A percentile compares a stretch with the other conserved stretches of the same genome.
Conservation (phyloP, 2,113 vertebrate genomes). For the Cyanoliseus patagonus region DNA sequence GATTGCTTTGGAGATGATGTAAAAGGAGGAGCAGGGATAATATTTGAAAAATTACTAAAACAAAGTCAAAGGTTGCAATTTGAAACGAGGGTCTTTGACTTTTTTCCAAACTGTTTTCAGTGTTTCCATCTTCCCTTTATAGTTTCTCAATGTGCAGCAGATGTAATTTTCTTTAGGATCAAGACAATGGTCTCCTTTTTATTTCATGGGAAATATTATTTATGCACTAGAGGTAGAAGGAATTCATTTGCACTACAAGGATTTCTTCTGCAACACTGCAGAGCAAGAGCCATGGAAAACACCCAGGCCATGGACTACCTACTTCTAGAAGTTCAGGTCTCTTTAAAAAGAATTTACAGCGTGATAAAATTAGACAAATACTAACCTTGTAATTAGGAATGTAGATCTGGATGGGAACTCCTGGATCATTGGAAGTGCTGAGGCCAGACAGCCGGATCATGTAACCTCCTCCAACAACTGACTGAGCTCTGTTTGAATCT, state of each 20-base stretch:
- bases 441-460: background rate
- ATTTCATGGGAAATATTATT: background rate
- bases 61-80: background rate
- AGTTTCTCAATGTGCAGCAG: background rate
- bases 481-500: background rate
- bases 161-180: background rate
- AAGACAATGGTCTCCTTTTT: background rate
- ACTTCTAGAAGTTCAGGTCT: background rate
- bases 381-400: background rate
- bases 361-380: background rate
- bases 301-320: background rate
- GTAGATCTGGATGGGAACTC: background rate
- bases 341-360: background rate
- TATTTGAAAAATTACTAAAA: background rate
- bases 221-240: background rate
- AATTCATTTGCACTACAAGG: background rate
- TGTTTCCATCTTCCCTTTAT: background rate
- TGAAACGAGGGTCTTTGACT: background rate
- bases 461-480: background rate
- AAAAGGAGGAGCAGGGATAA: background rate
- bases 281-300: background rate
- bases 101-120: background rate
- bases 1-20: background rate
- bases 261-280: background rate
- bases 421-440: background rate